These are phyloP conservation scores for Andinoacara biseriatus DNA, from an alignment of 2,113 vertebrate species.

Conservation along the genomic window DNA sequence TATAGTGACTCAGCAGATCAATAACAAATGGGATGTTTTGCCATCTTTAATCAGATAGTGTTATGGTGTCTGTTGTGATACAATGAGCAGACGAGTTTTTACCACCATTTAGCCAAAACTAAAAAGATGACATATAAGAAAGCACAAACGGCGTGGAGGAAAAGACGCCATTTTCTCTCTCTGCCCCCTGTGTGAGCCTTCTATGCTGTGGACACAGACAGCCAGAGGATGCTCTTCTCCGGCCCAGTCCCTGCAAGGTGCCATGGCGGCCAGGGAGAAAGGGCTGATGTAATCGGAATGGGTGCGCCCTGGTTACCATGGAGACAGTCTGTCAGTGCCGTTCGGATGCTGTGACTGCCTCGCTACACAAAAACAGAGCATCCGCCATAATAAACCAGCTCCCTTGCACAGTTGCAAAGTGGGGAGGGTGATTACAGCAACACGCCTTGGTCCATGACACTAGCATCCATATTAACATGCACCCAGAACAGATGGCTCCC, in stretches of 20 bases:
- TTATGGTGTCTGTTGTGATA: background rate
- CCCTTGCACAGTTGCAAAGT: constrained; percentile 19
- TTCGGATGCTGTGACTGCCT: constrained; percentile 51
- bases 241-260: constrained; percentile 60
- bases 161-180: constrained; percentile 61
- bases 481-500: constrained; percentile 53
- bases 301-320: constrained; percentile 79
- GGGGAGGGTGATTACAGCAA: constrained; percentile 54
- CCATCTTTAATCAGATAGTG: background rate
- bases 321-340: constrained; percentile 67
- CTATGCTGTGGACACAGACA: constrained; percentile 37
- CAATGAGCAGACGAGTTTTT: background rate
- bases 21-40: constrained; percentile 8
- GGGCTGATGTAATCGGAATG: constrained; percentile 77
- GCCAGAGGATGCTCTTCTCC: constrained; percentile 42
- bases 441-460: constrained; percentile 44
- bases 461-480: constrained; percentile 36
- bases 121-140: constrained; percentile 26
- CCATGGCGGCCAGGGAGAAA: constrained; percentile 59
- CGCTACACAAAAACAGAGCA: constrained; percentile 53
- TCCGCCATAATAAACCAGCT: constrained; percentile 45
- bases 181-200: constrained; percentile 3
- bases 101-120: constrained; percentile 4
- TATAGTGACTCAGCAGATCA: constrained; percentile 32
- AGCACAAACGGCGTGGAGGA: constrained; percentile 11